A percentile compares a stretch with the other conserved stretches of the same genome.
Conservation (phyloP, 1,140 invertebrate genomes). For the Conopomorpha cramerella region DNA sequence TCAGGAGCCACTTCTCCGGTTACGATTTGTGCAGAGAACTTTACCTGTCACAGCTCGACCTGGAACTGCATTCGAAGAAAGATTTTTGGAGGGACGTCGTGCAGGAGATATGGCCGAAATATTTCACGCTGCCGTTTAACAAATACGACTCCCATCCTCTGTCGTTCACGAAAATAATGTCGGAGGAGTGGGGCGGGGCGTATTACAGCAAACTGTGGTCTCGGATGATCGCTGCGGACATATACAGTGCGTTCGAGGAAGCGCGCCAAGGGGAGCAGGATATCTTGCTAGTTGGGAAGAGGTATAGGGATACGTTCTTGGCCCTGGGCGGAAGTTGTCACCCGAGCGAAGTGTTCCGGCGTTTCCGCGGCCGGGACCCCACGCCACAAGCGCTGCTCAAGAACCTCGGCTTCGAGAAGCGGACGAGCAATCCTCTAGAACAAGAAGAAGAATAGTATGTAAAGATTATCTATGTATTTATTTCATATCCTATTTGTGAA, state of each 20-base stretch:
- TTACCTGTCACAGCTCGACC: conserved; percentile 82
- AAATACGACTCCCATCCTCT: conserved; percentile 80
- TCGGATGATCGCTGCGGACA: conserved; percentile 87
- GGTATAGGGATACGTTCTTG: conserved; percentile 88
- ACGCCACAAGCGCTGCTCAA: conserved; percentile 80
- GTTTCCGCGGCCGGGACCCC: conserved; percentile 90
- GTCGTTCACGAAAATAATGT: conserved; percentile 75
- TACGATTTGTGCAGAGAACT: conserved; percentile 81
- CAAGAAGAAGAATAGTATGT: too few relatives aligned
- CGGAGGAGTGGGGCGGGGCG: conserved; percentile 73
- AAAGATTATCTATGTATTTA: too few relatives aligned
- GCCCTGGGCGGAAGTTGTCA: conserved; percentile 78
- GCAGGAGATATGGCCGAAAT: conserved; percentile 75
- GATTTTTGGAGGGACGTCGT: conserved; percentile 83
- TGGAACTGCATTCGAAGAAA: conserved; percentile 78
- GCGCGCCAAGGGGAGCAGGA: conserved; percentile 57
- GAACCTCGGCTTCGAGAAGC: too few relatives aligned
- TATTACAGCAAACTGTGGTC: conserved; percentile 83
- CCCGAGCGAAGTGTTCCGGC: conserved; percentile 83
- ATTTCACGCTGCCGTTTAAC: conserved; percentile 73
- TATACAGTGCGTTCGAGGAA: conserved; percentile 84
- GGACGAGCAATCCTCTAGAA: too few relatives aligned
- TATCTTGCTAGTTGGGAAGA: conserved; percentile 61
- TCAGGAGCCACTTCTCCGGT: conserved; percentile 75
- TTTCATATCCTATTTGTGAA: too few relatives aligned